Base-by-base conservation (phyloP, 1,140 invertebrate species). In the Sitophilus oryzae region DNA sequence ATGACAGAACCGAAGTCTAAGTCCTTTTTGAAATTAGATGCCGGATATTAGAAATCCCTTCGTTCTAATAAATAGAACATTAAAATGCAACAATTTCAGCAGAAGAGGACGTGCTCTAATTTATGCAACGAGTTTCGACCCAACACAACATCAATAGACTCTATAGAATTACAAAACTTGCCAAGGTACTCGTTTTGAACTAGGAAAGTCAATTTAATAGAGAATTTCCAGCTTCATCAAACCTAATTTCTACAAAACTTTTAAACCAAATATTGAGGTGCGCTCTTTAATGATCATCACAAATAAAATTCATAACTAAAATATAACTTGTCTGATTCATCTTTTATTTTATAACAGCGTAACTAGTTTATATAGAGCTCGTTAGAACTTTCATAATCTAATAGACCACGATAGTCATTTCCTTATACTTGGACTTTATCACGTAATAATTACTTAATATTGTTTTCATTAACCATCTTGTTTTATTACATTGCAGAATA, bases 81-180 rank as follows among this genome's bases (percentile, higher is more conserved):
- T 37, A 21, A 48, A 48, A 48, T 48, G 30, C 46, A 48, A 37
- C 30, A 36, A 36, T 48, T 48, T 48, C 3, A 15, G n/a, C 20
- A 11, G 5, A 30, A 11, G 25, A 30, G 25, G 25, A 30, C 25
- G 25, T 30, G 25, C 25, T 11, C 11, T 30, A 30, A 30, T 30
- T 30, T 30, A 30, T 30, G 25, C 25, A 11, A 11, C 25, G 25
- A 30, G 11, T 30, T 30, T 5, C 25, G 25, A 30, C 25, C 25
- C 25, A 30, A 30, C 25, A 30, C 25, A 30, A 30, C 25, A 30
- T 30, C 25, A 30, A 30, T 30, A 30, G 25, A 30, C 25, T 30
- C 25, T 30, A 30, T 30, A 30, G 25, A 30, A 30, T 30, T 30
- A 30, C 25, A 30, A 30, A 30, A 30, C 25, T 30, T 30, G 25